Conservation (phyloP, 2,113 vertebrate genomes). For the Pygoscelis adeliae region DNA sequence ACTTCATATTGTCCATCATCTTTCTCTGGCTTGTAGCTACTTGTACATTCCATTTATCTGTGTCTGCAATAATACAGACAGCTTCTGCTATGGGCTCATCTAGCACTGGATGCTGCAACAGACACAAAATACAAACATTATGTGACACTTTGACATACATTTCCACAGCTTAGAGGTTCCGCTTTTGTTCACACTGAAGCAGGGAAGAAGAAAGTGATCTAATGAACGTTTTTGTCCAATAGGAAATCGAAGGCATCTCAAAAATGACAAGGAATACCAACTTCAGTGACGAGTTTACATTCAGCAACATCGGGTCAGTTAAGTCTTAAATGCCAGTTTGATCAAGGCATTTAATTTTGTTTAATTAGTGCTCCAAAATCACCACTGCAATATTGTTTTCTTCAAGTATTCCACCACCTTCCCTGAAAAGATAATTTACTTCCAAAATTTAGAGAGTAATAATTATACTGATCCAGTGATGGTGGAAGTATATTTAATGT, state of each 20-base stretch:
- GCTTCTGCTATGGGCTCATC: conserved; percentile 89
- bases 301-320: neutral
- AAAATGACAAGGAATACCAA: neutral
- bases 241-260: neutral
- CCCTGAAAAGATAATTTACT: neutral
- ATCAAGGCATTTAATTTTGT: neutral
- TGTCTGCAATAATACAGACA: conserved; percentile 87
- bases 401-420: neutral
- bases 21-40: conserved; percentile 86
- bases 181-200: neutral
- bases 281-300: neutral
- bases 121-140: neutral
- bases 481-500: neutral
- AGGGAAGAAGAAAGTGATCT: neutral
- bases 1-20: conserved; percentile 73
- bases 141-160: neutral
- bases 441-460: neutral
- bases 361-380: neutral
- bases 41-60: conserved; percentile 85
- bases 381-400: neutral
- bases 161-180: neutral
- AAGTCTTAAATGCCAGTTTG: neutral
- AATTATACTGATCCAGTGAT: neutral
- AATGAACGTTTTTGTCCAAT: neutral
- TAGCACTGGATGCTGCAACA: conserved; percentile 84